These are phyloP conservation scores for Thereva nobilitata DNA, from an alignment of 2,888 invertebrate genomes.

Conservation along the genomic window DNA sequence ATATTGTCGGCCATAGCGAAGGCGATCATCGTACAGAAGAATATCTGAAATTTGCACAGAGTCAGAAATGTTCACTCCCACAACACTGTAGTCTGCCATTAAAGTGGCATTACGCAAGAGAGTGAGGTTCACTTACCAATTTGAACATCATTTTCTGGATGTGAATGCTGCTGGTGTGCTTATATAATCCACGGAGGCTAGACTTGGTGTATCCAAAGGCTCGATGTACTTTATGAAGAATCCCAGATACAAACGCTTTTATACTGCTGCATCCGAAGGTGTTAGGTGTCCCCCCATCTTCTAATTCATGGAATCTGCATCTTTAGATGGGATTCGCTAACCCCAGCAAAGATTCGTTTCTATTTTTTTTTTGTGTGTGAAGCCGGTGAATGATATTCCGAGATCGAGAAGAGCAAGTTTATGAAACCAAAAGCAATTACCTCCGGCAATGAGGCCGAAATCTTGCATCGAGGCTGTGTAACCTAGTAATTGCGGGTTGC, in stretches of 20 bases:
- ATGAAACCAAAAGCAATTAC: constrained; percentile 28
- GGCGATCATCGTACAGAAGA: constrained; percentile 18
- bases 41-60: constrained; percentile 28
- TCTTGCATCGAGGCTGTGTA: constrained; percentile 23
- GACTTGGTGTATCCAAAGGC: constrained; percentile 1
- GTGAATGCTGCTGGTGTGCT: constrained; percentile 17
- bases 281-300: constrained; percentile 15
- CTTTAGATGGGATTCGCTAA: constrained; percentile 14
- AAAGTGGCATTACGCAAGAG: neutral
- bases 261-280: constrained; percentile 16
- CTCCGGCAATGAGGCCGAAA: constrained; percentile 20
- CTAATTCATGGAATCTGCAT: constrained; percentile 14
- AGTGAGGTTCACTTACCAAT: constrained; percentile 32
- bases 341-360: constrained; percentile 15
- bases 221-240: constrained; percentile 18
- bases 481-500: constrained; percentile 11
- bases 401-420: constrained; percentile 5
- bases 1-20: constrained; percentile 34
- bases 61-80: neutral
- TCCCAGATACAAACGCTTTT: constrained; percentile 22
- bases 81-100: neutral
- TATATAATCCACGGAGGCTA: constrained; percentile 5
- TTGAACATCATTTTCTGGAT: constrained; percentile 33
- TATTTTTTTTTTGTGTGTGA: neutral
- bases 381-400: constrained; percentile 13